Conservation (phyloP, 1,140 invertebrate genomes). For the Subanguina moxae region DNA sequence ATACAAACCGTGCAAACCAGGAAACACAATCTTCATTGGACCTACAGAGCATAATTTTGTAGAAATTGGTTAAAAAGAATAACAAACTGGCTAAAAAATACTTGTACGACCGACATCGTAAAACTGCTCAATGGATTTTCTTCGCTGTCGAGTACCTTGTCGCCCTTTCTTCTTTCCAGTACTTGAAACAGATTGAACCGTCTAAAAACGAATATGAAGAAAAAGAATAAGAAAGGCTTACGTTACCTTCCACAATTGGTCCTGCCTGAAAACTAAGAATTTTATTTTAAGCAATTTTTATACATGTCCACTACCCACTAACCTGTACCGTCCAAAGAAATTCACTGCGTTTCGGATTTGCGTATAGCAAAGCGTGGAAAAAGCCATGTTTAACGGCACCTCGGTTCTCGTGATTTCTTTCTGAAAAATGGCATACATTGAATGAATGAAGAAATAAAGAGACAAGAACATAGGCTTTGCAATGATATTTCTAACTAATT, state of each 20-base stretch:
- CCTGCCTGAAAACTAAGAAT: slow-evolving; percentile 61
- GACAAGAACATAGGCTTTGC: too few species aligned
- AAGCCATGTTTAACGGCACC: neutral
- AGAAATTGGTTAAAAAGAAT: slow-evolving; percentile 17
- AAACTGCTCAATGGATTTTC: slow-evolving; percentile 81
- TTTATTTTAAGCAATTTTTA: too few species aligned
- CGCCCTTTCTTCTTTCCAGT: slow-evolving; percentile 87
- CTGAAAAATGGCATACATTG: too few species aligned
- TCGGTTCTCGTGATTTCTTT: too few species aligned
- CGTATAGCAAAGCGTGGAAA: neutral
- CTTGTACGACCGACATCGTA: slow-evolving; percentile 73
- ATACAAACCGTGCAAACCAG: slow-evolving; percentile 83
- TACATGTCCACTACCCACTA: too few species aligned
- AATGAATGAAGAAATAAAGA: too few species aligned
- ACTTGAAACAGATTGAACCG: slow-evolving; percentile 88
- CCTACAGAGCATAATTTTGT: slow-evolving; percentile 59
- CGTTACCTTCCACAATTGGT: slow-evolving; percentile 75
- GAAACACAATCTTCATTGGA: slow-evolving; percentile 79
- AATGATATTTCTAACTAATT: too few species aligned
- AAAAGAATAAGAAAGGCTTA: too few species aligned
- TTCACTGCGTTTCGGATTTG: slow-evolving; percentile 53
- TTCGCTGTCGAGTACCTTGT: slow-evolving; percentile 73
- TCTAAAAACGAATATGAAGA: slow-evolving; percentile 52
- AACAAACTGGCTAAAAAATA: slow-evolving; percentile 15
- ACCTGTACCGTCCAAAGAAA: slow-evolving; percentile 60